phyloP scores from a whole-genome alignment of 2,888 invertebrate genomes.

The Noctua janthina region DNA sequence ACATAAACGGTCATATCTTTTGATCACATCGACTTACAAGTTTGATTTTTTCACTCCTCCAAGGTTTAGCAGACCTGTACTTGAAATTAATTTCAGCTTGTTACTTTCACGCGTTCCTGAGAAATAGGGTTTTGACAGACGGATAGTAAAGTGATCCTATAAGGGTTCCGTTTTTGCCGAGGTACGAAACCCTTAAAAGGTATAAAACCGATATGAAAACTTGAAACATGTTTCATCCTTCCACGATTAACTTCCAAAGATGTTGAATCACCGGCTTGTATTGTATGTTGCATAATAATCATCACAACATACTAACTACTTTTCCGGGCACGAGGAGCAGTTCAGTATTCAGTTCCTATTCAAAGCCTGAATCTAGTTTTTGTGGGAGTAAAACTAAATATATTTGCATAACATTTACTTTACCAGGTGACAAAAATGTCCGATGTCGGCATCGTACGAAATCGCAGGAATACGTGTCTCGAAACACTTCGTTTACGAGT shows the following conservation, averaged over 20 bases:
- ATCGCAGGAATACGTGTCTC: not conserved
- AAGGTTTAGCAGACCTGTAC: too few species aligned
- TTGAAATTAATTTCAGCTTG: too few species aligned
- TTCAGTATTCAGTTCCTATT: not conserved
- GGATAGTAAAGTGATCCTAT: too few species aligned
- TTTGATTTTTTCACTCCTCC: too few species aligned
- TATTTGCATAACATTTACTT: not conserved
- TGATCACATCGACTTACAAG: too few species aligned
- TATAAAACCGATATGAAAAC: not conserved
- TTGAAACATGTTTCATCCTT: not conserved
- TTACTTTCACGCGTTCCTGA: too few species aligned
- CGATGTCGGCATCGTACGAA: not conserved
- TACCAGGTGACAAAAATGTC: not conserved
- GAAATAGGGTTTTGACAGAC: too few species aligned
- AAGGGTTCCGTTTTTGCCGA: too few species aligned
- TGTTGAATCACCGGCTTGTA: not conserved
- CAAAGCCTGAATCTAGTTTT: not conserved
- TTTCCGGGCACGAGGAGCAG: not conserved
- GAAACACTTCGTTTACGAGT: slow-evolving; percentile 27
- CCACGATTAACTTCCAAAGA: not conserved
- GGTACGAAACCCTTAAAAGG: too few species aligned
- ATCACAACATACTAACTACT: too few species aligned
- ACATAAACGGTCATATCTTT: too few species aligned
- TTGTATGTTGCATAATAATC: not conserved
- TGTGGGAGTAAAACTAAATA: not conserved